Base-by-base conservation (phyloP, 2,113 vertebrate species). In the Strigops habroptila region DNA sequence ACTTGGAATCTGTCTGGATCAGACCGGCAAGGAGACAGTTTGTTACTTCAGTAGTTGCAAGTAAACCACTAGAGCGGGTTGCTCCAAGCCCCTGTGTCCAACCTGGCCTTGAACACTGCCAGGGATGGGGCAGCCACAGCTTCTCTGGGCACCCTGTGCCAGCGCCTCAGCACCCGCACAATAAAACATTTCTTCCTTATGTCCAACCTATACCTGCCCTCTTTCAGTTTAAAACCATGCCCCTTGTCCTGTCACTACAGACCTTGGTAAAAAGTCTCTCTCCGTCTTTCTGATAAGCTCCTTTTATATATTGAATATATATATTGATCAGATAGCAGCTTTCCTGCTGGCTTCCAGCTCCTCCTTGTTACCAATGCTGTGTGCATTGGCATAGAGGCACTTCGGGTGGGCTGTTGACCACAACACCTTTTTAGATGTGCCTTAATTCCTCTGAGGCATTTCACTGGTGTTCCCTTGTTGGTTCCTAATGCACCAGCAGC, bases 21-120 rank as follows among this genome's bases (percentile, higher is more conserved):
- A 43, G 6, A 28, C 18, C 0, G 0, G 19, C 23, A 46, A 14
- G 67, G 23, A 86, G 43, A 19, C 1, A 1, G 30, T 17, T 60
- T 59, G 19, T 44, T 25, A 8, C 33, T 52, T 30, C 15, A 14
- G 23, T 25, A 51, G 14, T 31, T 77, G 37, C 0, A 1, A 7
- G 33, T 70, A 57, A 84, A 77, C 23, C 49, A 41, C 37, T 4
- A 3, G 27, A 15, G 3, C 27, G 11, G 33, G 2, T 33, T 52
- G 37, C 37, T 51, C 51, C 8, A 37, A 52, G 52, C 60, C 37
- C 37, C 0, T 55, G 53, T 55, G 1, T 48, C 64, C 88, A 70
- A 19, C 49, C 35, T 55, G 55, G 10, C n/a, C 48, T 63, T 52
- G 3, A 39, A 21, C 23, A 1, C 27, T 55, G 25, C 48, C 48